Evolutionary conservation across 2,113 vertebrate genomes (phyloP).

Genomic region (Tringa solitaria): DNA sequence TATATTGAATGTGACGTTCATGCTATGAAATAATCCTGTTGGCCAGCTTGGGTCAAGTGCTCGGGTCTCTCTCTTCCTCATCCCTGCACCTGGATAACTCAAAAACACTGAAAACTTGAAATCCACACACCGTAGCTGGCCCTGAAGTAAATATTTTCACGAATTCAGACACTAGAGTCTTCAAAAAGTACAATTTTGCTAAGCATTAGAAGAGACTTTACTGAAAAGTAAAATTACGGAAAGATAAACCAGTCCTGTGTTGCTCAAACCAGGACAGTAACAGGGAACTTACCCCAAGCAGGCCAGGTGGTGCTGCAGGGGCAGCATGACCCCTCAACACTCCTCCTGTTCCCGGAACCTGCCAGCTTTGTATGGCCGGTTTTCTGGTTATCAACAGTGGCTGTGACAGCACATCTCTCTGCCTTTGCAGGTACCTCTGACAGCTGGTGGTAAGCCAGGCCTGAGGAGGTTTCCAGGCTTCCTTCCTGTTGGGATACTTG

Average conservation of each 20-base stretch:
- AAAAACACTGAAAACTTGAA: not conserved
- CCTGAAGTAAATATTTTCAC: not conserved
- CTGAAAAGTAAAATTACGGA: not conserved
- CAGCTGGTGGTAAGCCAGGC: not conserved
- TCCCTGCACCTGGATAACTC: not conserved
- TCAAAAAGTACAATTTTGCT: not conserved
- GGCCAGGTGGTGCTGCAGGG: no score
- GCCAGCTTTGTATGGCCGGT: not conserved
- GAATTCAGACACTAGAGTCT: not conserved
- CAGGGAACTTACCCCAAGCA: fast-evolving
- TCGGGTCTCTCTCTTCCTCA: not conserved
- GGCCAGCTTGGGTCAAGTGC: not conserved
- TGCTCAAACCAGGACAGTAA: not conserved
- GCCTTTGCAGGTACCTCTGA: fast-evolving
- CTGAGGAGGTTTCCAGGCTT: not conserved
- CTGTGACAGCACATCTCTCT: fast-evolving
- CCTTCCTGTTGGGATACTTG: not conserved
- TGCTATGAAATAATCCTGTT: not conserved
- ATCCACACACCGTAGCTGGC: not conserved
- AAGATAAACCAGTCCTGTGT: not conserved
- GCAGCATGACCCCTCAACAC: not conserved
- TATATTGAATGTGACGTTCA: not conserved
- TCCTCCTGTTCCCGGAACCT: not conserved
- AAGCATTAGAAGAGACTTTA: not conserved
- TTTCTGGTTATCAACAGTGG: fast-evolving